These are phyloP conservation scores for Intellagama lesueurii DNA, from an alignment of 2,797 vertebrate genomes.

Conservation along the genomic window DNA sequence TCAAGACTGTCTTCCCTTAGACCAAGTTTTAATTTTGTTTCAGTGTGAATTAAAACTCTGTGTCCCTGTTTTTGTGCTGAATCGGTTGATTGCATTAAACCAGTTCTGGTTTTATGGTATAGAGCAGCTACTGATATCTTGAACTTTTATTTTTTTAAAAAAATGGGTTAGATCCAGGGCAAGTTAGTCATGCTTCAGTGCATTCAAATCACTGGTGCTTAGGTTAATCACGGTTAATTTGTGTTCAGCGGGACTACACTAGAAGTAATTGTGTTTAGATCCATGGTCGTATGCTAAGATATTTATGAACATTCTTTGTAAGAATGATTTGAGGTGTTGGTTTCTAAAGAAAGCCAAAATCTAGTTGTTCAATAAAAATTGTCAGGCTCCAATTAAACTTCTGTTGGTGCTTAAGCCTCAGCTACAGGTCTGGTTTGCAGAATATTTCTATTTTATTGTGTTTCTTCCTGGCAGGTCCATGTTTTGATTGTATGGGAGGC, in stretches of 20 bases:
- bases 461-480: neutral
- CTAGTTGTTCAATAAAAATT: neutral
- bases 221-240: neutral
- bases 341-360: neutral
- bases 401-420: neutral
- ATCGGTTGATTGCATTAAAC: neutral
- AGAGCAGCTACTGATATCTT: neutral
- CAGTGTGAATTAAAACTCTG: too few relatives aligned
- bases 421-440: neutral
- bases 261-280: neutral
- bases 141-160: neutral
- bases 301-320: neutral
- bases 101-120: neutral
- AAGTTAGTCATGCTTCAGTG: neutral
- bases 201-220: neutral
- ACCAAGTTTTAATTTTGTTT: neutral
- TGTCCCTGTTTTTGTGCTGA: neutral
- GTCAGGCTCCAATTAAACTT: neutral
- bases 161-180: neutral
- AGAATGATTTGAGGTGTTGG: neutral
- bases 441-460: neutral
- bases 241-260: neutral
- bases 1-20: neutral
- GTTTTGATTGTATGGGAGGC: neutral
- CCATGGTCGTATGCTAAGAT: neutral